Evolutionary conservation across 2,113 vertebrate species (phyloP).

Genomic region (Marmota flaviventris): DNA sequence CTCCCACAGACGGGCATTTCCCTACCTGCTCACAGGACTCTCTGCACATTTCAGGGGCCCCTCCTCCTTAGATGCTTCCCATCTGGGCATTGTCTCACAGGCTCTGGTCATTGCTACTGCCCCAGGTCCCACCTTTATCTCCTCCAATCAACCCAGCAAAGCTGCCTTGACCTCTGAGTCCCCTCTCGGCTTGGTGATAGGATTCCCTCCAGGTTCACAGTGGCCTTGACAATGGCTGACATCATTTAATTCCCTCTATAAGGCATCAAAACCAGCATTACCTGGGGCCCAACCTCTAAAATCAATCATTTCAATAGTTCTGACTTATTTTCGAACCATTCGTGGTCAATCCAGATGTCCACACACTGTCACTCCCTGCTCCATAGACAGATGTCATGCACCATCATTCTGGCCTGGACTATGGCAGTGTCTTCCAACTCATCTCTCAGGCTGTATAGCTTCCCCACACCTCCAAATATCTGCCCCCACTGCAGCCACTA

Average conservation of each 20-base stretch:
- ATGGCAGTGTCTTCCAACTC: neutral
- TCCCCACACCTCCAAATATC: neutral
- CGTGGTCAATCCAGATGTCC: fast-evolving
- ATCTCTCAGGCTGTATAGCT: neutral
- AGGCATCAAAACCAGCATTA: neutral
- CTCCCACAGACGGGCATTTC: neutral
- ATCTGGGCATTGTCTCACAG: neutral
- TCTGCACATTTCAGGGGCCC: neutral
- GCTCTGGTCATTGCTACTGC: neutral
- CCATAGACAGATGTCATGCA: fast-evolving
- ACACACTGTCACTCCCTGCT: neutral
- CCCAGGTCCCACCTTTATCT: too few relatives aligned
- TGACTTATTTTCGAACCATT: neutral
- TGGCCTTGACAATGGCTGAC: neutral
- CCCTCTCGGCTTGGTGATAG: neutral
- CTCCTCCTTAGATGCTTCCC: too few relatives aligned
- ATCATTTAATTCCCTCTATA: fast-evolving
- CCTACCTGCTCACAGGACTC: neutral
- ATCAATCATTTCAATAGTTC: neutral
- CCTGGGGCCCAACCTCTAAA: neutral
- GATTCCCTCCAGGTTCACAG: neutral
- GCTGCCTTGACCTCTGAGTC: neutral
- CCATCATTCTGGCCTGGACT: neutral
- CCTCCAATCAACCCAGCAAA: neutral
- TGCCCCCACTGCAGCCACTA: neutral